These are phyloP conservation scores for Cyphomyrus plagiostoma DNA, from an alignment of 2,113 vertebrate species.

Conservation along the genomic window DNA sequence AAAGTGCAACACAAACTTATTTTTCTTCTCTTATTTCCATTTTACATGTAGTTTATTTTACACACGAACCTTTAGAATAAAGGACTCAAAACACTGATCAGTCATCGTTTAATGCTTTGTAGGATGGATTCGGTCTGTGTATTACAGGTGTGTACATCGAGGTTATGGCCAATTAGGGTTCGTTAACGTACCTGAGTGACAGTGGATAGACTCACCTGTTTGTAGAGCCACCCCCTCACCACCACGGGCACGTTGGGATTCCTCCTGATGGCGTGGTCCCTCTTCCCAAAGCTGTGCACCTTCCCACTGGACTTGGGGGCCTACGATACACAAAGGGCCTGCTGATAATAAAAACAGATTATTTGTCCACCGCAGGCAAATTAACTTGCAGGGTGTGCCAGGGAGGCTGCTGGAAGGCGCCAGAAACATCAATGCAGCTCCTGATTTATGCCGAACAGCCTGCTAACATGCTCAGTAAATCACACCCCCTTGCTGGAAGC, in stretches of 20 bases:
- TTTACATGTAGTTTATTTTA: not conserved
- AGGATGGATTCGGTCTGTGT: not conserved
- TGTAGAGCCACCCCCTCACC: conserved; percentile 95
- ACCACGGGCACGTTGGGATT: conserved; percentile 89
- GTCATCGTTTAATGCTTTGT: not conserved
- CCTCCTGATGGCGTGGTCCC: conserved; percentile 89
- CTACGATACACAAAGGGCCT: conserved; percentile 50
- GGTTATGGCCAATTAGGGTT: not conserved
- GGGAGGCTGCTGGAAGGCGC: not conserved
- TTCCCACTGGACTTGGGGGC: conserved; percentile 68
- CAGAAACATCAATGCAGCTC: not conserved
- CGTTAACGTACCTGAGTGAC: not conserved
- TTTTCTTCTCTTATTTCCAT: not conserved
- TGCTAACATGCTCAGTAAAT: not conserved
- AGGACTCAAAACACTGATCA: not conserved
- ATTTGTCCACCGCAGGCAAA: not conserved
- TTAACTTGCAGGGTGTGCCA: not conserved
- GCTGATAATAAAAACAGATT: not conserved
- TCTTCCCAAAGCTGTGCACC: conserved; percentile 93
- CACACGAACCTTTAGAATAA: not conserved
- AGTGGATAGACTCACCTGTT: conserved; percentile 72
- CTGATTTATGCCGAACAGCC: not conserved
- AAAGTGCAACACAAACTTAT: not conserved
- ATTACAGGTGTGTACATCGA: not conserved
- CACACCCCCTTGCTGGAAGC: not conserved